phyloP scores from a whole-genome alignment of 92 coral and sea anemone genomes.

The Bergia sp. region DNA sequence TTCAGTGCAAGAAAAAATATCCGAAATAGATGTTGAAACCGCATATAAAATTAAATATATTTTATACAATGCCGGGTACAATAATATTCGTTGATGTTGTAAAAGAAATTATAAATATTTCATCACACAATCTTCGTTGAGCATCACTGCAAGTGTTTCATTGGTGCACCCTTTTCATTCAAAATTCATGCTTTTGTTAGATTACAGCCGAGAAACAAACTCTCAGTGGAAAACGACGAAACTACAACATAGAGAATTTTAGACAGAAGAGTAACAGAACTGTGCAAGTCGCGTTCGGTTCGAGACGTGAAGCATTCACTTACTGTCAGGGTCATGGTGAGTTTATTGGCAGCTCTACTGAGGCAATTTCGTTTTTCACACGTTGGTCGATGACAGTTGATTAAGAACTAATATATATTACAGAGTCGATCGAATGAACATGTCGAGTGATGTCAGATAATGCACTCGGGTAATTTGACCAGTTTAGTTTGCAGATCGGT shows the following conservation, averaged over 20 bases:
- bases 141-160: neutral
- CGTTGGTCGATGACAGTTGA: neutral
- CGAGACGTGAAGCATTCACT: too few species aligned
- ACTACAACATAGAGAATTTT: neutral
- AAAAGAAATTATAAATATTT: neutral
- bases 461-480: neutral
- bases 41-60: neutral
- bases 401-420: neutral
- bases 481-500: neutral
- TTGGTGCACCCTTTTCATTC: neutral
- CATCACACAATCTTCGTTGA: neutral
- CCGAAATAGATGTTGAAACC: neutral
- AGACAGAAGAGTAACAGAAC: neutral
- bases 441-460: neutral
- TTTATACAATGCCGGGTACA: neutral
- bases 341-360: neutral
- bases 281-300: neutral
- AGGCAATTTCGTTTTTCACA: neutral
- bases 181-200: neutral
- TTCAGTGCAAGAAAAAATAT: neutral
- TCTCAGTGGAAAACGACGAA: too few species aligned
- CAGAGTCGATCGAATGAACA: neutral
- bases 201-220: neutral
- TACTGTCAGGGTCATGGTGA: neutral
- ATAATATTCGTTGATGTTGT: neutral